Percentiles rank a stretch among this genome's conserved stretches.
phyloP scores from a whole-genome alignment of 1,140 invertebrate species.

The Dysdera silvatica region DNA sequence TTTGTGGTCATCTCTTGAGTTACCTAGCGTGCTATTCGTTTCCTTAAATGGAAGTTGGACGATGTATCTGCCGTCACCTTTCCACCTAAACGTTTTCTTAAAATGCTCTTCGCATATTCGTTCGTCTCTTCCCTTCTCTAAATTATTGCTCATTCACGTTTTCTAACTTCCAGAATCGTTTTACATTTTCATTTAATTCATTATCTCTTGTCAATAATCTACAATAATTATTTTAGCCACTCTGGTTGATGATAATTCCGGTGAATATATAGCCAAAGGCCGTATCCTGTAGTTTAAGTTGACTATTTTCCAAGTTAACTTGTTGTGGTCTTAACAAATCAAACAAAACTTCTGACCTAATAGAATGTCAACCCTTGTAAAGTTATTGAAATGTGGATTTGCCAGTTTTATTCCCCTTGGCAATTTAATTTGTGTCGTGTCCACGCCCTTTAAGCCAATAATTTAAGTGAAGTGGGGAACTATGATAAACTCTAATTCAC shows the following conservation, averaged over 20 bases:
- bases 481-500: no score
- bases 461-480: no score
- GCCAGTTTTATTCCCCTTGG: no score
- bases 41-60: neutral
- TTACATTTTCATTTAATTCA: neutral
- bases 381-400: no score
- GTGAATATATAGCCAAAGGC: neutral
- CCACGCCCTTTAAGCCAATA: no score
- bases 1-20: neutral
- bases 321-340: neutral
- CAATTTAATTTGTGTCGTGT: no score
- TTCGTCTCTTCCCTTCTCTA: neutral
- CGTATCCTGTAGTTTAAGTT: neutral
- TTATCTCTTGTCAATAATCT: neutral
- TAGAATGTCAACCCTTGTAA: no score
- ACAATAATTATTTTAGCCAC: neutral
- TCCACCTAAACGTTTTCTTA: neutral
- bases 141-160: neutral
- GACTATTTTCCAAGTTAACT: neutral
- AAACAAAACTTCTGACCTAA: no score
- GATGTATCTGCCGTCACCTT: neutral
- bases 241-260: neutral
- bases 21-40: neutral
- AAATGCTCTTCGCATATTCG: neutral
- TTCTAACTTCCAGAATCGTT: neutral